Evolutionary conservation across 2,888 invertebrate species (phyloP), one percentile per base, ranked within the genome.

Genomic region (Quadroppia sp.): DNA sequence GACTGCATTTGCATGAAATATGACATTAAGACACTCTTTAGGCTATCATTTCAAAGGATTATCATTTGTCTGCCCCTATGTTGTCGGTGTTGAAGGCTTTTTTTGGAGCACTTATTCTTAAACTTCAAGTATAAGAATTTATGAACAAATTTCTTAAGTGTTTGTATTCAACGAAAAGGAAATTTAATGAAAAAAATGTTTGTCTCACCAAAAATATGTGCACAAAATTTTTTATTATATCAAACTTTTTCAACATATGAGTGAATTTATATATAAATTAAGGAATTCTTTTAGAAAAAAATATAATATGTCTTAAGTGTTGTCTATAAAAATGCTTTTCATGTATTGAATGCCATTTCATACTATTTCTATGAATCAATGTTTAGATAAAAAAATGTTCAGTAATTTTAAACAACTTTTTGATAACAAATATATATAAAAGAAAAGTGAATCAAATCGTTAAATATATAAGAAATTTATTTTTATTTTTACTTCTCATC

Each of bases 1-100:
- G 32, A 61, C 61, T 36, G 17, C 61, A 61, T 61, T 61, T 61
- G 61, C 61, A 61, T 61, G 61, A 61, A 61, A 61, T n/a, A 61
- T 61, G 30, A 61, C 61, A 36, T 61, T 61, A 32, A 32, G 32
- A 61, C 32, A 32, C 36, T 61, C 61, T 36, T 32, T 15, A 61
- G n/a, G 32, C 30, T 61, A 30, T 61, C 20, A 61, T 61, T 32
- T 36, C 20, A n/a, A 61, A 61, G 23, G 61, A 32, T 53, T 53
- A 53, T 53, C 53, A 25, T 4, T 53, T 53, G n/a, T n/a, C n/a
- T n/a, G n/a, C n/a, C n/a, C n/a, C n/a, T n/a, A n/a, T n/a, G n/a
- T n/a, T 48, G 20, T 53, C n/a, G 13, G 20, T 23, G 53, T 53
- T 23, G 1, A 53, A 25, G 6, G 11, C 36, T 53, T 53, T 53